These are phyloP conservation scores for Pterophyllum scalare DNA, from an alignment of 2,113 vertebrate species.

Conservation along the genomic window DNA sequence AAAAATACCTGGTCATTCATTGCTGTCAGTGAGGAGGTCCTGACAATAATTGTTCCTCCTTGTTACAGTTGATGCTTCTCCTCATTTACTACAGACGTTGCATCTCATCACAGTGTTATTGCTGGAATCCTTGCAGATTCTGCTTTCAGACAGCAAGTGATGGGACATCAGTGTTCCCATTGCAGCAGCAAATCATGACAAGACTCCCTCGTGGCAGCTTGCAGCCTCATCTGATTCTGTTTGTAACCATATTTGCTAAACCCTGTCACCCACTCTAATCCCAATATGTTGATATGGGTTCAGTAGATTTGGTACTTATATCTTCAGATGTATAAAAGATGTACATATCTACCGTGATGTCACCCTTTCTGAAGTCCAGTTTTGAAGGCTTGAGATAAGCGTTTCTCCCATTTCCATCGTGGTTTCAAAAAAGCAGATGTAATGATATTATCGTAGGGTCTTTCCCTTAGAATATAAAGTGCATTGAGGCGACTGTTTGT, in stretches of 20 bases:
- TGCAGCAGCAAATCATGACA: not conserved
- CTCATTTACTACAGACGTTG: not conserved
- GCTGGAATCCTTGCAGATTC: not conserved
- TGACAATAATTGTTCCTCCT: not conserved
- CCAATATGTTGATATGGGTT: not conserved
- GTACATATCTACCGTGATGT: too few species aligned
- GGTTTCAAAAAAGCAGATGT: not conserved
- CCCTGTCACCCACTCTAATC: not conserved
- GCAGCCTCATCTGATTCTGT: not conserved
- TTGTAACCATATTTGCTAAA: not conserved
- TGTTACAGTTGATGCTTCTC: not conserved
- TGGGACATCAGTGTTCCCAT: not conserved
- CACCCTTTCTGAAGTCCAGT: not conserved
- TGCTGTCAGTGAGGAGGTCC: too few species aligned
- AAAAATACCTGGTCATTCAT: too few species aligned
- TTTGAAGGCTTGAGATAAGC: not conserved
- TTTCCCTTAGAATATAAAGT: too few species aligned
- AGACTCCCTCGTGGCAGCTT: slow-evolving; percentile 3
- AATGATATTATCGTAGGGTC: not conserved
- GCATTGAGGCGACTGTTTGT: too few species aligned
- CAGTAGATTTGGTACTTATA: not conserved
- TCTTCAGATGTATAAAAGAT: not conserved
- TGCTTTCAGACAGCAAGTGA: not conserved
- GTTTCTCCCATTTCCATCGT: not conserved
- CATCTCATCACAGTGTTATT: slow-evolving; percentile 1